These are phyloP conservation scores for Oryzias melastigma DNA, from an alignment of 2,113 vertebrate species.

Conservation along the genomic window DNA sequence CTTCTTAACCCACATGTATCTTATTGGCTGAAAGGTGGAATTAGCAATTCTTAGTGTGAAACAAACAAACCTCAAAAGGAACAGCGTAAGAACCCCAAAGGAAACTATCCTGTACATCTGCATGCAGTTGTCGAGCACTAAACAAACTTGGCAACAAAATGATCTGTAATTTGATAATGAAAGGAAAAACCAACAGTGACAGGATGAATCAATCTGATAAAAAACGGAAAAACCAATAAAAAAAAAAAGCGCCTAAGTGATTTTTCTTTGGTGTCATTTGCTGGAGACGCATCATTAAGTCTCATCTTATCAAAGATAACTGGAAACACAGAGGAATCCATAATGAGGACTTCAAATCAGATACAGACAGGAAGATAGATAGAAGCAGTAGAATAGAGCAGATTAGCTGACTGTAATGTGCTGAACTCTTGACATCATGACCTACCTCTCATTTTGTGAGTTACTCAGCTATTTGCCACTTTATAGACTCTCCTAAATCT, in stretches of 20 bases:
- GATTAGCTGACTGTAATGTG: constrained; percentile 25
- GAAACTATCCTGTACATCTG: constrained; percentile 56
- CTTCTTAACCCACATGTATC: background rate
- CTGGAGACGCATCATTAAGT: constrained; percentile 61
- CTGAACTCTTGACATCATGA: constrained; percentile 43
- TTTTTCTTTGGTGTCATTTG: constrained; percentile 58
- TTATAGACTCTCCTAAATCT: background rate
- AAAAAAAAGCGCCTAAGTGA: constrained; percentile 46
- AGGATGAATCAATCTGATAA: constrained; percentile 58
- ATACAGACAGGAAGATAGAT: constrained; percentile 57
- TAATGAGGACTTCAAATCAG: constrained; percentile 52
- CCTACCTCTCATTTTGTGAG: constrained; percentile 44
- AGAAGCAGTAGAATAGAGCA: constrained; percentile 34
- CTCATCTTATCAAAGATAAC: constrained; percentile 57
- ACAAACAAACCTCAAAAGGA: constrained; percentile 11
- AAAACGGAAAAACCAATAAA: constrained; percentile 62
- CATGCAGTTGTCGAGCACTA: constrained; percentile 50
- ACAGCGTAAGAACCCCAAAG: constrained; percentile 13
- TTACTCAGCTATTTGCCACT: constrained; percentile 27
- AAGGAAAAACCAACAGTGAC: constrained; percentile 60
- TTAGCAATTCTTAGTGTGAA: constrained; percentile 4
- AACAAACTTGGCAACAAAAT: constrained; percentile 56
- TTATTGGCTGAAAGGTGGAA: constrained; percentile 1
- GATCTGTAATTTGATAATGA: constrained; percentile 60
- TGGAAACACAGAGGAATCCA: constrained; percentile 56